Evolutionary conservation across 2,888 invertebrate species (phyloP).

Genomic region (Pseudococcus viburni): DNA sequence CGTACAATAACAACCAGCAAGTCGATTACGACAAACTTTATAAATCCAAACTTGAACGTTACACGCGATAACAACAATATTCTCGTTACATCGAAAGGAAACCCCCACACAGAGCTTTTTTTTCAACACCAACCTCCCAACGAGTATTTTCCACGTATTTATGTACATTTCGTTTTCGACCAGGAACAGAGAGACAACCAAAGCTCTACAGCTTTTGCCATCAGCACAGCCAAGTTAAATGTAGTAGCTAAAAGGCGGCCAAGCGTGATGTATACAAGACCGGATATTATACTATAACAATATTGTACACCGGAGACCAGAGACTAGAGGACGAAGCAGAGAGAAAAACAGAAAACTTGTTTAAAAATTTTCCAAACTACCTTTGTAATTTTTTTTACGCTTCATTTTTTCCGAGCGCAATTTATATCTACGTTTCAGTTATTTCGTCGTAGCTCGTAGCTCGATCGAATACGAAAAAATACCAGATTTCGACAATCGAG

Average conservation of each 20-base stretch:
- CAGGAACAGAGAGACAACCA: background rate
- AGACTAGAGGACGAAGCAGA: background rate
- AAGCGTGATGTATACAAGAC: constrained; percentile 30
- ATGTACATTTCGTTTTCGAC: background rate
- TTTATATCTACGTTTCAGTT: background rate
- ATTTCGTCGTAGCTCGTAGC: background rate
- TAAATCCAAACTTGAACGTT: background rate
- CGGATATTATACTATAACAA: constrained; percentile 46
- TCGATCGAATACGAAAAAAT: constrained; percentile 33
- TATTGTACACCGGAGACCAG: background rate
- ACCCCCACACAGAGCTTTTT: background rate
- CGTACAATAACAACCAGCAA: background rate
- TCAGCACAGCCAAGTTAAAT: constrained; percentile 3
- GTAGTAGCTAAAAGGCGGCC: constrained; percentile 29
- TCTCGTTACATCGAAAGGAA: background rate
- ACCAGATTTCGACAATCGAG: background rate
- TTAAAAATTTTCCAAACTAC: constrained; percentile 35
- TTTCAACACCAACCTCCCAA: background rate
- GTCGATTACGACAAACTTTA: background rate
- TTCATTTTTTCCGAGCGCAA: constrained; percentile 28
- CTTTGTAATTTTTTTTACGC: constrained; percentile 49
- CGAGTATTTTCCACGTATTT: background rate
- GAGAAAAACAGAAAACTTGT: constrained; percentile 21
- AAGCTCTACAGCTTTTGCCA: background rate
- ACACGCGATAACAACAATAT: background rate